Base-by-base conservation (phyloP, 2,113 vertebrate genomes). In the Ifrita kowaldi region DNA sequence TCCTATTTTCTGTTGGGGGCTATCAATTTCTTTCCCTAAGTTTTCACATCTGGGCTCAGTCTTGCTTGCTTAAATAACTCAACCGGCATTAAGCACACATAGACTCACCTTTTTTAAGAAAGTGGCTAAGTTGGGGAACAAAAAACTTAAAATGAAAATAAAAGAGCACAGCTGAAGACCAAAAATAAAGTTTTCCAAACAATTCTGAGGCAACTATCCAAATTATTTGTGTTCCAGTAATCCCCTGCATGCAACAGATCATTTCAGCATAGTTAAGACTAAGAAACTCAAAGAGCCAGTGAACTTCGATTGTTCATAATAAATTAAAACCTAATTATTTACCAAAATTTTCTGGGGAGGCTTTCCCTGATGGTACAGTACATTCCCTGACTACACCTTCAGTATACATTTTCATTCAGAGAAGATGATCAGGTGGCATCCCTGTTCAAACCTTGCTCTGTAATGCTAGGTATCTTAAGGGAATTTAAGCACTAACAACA, bases 21-120 rank as follows among this genome's bases (percentile, higher is more conserved):
- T 79, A 94, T 82, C 81, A 90, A 22, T 33, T 84, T 50, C 50
- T 84, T 42, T n/a, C 32, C 44, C 28, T 68, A 50, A 52, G 20
- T 83, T 96, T 95, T 88, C n/a, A 84, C 71, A 90, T 96, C 67
- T 94, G 67, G 33, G 19, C 44, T 87, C 70, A 78, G 55, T 32
- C 23, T 69, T 67, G 12, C 44, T 77, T 81, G 52, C n/a, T 92
- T 81, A 85, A 90, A 47, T 70, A 87, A 93, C 62, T 82, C 55
- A 44, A 18, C 37, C 81, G 56, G 39, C 57, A 86, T 55, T 57
- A 56, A 33, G 37, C 89, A 64, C n/a, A 37, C 14, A 28, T 7
- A 79, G 78, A 37, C 6, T 52, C 80, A 37, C 20, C 23, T 57
- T 84, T 90, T 82, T 67, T 21, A 78, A 90, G 39, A 57, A 91